Evolutionary conservation across 2,797 vertebrate species (phyloP).

Genomic region (Anas bernieri): DNA sequence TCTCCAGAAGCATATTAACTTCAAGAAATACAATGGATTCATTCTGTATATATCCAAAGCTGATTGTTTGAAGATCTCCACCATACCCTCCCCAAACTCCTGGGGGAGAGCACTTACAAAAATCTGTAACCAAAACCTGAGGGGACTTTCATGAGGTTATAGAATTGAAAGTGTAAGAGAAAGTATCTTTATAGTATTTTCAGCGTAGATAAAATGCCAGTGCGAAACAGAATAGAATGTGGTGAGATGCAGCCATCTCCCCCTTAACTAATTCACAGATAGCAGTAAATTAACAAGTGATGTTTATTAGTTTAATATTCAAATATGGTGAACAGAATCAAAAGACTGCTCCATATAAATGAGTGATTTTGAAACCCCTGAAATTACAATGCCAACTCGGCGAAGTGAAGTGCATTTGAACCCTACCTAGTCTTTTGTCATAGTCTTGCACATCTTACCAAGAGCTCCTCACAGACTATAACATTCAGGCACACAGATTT

Average conservation of each 20-base stretch:
- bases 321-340: slow-evolving; percentile 70
- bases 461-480: background rate
- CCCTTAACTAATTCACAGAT: slow-evolving; percentile 68
- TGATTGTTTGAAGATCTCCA: background rate
- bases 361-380: slow-evolving; percentile 52
- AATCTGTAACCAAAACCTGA: background rate
- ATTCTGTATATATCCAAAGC: background rate
- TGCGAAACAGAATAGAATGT: background rate
- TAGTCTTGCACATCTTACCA: background rate
- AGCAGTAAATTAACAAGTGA: slow-evolving; percentile 71
- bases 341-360: slow-evolving; percentile 51
- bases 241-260: slow-evolving; percentile 6
- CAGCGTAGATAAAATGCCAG: background rate
- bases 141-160: background rate
- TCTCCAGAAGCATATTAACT: background rate
- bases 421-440: background rate
- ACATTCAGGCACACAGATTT: background rate
- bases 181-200: background rate
- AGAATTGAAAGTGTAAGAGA: background rate
- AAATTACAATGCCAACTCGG: slow-evolving; percentile 18
- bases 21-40: background rate
- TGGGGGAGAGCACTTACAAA: background rate
- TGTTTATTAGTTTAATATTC: slow-evolving; percentile 73
- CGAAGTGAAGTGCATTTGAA: background rate
- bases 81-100: background rate